phyloP scores from a whole-genome alignment of 2,113 vertebrate genomes.

The Odocoileus hemionus region DNA sequence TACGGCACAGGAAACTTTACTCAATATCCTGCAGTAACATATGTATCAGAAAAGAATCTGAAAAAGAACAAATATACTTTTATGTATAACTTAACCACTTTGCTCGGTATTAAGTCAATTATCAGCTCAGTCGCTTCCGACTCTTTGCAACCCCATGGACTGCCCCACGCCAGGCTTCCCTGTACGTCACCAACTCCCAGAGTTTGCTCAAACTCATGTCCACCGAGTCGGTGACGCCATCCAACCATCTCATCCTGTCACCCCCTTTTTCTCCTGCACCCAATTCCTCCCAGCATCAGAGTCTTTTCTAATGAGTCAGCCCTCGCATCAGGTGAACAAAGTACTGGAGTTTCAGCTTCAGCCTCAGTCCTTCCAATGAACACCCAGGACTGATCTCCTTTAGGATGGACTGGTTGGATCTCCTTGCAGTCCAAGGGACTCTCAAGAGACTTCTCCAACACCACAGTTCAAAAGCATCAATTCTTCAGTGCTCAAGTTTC shows the following conservation, averaged over 20 bases:
- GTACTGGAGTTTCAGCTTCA: not conserved
- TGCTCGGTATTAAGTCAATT: not conserved
- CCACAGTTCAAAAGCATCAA: not conserved
- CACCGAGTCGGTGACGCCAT: not conserved
- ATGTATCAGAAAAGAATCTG: not conserved
- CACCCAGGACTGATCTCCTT: not conserved
- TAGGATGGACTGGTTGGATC: not conserved
- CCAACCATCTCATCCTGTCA: not conserved
- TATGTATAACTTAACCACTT: not conserved
- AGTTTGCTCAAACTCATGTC: not conserved
- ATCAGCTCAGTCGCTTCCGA: not conserved
- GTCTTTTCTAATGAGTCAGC: not conserved
- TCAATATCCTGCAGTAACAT: not conserved
- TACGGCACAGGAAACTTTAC: not conserved
- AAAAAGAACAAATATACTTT: not conserved
- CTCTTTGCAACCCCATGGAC: not conserved
- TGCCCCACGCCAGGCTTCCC: not conserved
- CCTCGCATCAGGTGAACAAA: accelerated
- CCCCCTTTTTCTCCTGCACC: not conserved
- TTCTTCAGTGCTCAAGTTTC: not conserved
- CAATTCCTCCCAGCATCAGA: not conserved
- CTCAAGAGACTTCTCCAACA: not conserved
- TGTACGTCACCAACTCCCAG: not conserved
- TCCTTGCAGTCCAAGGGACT: not conserved
- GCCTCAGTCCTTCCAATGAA: not conserved